Percentiles rank a stretch among this genome's conserved stretches.
These are phyloP conservation scores for Standfussiana lucernea DNA, from an alignment of 2,888 invertebrate genomes.

Conservation along the genomic window DNA sequence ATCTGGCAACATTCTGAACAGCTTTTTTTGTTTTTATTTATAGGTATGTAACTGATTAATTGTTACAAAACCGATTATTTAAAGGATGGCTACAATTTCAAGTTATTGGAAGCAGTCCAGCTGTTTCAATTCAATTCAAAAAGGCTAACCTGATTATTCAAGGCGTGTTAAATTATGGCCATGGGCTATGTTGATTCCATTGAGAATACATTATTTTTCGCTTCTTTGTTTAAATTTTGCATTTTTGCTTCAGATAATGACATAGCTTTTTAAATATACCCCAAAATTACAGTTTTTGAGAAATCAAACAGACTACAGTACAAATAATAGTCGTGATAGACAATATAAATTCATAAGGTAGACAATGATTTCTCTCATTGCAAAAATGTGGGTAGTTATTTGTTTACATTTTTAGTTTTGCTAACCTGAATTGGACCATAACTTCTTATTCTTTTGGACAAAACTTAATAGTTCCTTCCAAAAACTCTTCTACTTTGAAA, in stretches of 20 bases:
- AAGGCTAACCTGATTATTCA: conserved; percentile 31
- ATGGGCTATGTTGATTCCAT: conserved; percentile 6
- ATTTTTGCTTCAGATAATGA: background rate
- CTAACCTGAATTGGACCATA: background rate
- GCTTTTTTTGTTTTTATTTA: conserved; percentile 33
- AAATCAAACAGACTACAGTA: background rate
- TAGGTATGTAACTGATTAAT: background rate
- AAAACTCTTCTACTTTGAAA: conserved; percentile 9
- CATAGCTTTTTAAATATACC: background rate
- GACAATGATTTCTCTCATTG: background rate
- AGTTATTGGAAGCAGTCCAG: conserved; percentile 27
- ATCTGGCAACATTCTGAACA: background rate
- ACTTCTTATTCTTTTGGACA: background rate
- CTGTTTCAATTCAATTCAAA: conserved; percentile 21
- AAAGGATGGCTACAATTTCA: background rate
- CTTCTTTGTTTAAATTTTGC: background rate
- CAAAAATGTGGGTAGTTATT: conserved; percentile 3
- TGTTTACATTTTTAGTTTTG: background rate
- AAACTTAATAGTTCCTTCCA: background rate
- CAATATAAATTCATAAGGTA: background rate
- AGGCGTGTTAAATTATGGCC: conserved; percentile 25
- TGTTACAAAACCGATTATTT: conserved; percentile 30
- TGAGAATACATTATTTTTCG: background rate
- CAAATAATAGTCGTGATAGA: background rate
- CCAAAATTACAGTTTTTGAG: background rate